Conservation (phyloP, 2,888 invertebrate genomes). For the Prosopocoilus inquinatus region DNA sequence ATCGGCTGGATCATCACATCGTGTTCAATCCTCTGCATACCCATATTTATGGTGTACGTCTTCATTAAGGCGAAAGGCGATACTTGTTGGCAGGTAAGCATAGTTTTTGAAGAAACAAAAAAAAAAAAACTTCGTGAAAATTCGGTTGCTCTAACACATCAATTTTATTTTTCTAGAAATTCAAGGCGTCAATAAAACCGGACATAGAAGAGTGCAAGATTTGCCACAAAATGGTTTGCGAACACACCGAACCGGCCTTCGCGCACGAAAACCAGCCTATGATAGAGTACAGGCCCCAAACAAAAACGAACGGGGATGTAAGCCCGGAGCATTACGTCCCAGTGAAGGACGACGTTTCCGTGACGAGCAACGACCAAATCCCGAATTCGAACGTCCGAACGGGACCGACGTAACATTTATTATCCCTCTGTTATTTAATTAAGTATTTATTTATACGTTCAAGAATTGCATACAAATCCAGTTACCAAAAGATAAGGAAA, state of each 20-base stretch:
- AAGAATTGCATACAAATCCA: too few relatives aligned
- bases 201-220: conserved; percentile 71
- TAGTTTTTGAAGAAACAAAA: neutral
- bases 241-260: conserved; percentile 53
- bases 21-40: conserved; percentile 81
- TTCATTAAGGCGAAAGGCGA: conserved; percentile 70
- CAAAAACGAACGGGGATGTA: conserved; percentile 14
- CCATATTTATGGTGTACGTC: conserved; percentile 74
- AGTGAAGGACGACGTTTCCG: neutral
- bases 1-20: conserved; percentile 86
- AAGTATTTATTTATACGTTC: too few relatives aligned
- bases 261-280: conserved; percentile 34
- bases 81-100: conserved; percentile 65
- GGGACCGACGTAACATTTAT: neutral
- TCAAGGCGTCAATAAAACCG: conserved; percentile 71
- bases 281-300: conserved; percentile 7
- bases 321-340: conserved; percentile 2
- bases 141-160: conserved; percentile 1
- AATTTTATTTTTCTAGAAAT: conserved; percentile 62
- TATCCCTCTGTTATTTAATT: neutral
- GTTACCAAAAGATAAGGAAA: too few relatives aligned
- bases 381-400: neutral
- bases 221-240: conserved; percentile 78
- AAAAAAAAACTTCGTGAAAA: neutral
- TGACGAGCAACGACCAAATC: neutral